A percentile compares a stretch with the other conserved stretches of the same genome.
Evolutionary conservation across 2,113 vertebrate genomes (phyloP).

Genomic region (Axis porcinus): DNA sequence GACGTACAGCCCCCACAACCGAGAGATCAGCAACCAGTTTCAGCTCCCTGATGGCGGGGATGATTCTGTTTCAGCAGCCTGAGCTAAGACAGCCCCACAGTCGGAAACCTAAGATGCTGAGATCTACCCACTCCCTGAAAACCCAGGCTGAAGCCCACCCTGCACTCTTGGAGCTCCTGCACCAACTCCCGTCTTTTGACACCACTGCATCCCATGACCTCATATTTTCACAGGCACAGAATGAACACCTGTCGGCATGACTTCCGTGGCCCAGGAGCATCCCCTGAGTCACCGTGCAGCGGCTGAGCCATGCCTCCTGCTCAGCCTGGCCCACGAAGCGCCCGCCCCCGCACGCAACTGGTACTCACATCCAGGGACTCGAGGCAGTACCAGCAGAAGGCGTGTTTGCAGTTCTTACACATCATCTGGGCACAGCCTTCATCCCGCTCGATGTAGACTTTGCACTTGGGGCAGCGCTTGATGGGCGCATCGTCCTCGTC

Average conservation of each 20-base stretch:
- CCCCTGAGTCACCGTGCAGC: rapidly evolving
- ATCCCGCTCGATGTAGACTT: constrained; percentile 97
- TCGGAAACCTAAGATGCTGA: neutral
- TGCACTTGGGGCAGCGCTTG: constrained; percentile 99
- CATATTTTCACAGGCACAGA: neutral
- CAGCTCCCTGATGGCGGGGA: rapidly evolving
- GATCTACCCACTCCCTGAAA: neutral
- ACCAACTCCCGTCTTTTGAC: rapidly evolving
- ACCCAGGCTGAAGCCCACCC: neutral
- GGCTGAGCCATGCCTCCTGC: rapidly evolving
- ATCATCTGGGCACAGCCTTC: constrained; percentile 99
- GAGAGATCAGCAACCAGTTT: neutral
- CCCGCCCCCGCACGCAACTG: neutral
- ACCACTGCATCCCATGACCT: rapidly evolving
- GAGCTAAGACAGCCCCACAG: neutral
- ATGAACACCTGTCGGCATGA: rapidly evolving
- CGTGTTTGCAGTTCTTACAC: constrained; percentile 99
- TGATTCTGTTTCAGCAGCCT: neutral
- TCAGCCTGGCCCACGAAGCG: neutral
- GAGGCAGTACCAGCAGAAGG: constrained; percentile 99
- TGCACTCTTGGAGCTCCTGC: too few relatives aligned
- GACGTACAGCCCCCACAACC: neutral
- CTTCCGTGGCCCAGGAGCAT: rapidly evolving
- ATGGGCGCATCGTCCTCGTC: constrained; percentile 94
- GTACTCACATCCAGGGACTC: constrained; percentile 97